These are phyloP conservation scores for Apis laboriosa DNA, from an alignment of 1,140 invertebrate genomes.

Conservation along the genomic window DNA sequence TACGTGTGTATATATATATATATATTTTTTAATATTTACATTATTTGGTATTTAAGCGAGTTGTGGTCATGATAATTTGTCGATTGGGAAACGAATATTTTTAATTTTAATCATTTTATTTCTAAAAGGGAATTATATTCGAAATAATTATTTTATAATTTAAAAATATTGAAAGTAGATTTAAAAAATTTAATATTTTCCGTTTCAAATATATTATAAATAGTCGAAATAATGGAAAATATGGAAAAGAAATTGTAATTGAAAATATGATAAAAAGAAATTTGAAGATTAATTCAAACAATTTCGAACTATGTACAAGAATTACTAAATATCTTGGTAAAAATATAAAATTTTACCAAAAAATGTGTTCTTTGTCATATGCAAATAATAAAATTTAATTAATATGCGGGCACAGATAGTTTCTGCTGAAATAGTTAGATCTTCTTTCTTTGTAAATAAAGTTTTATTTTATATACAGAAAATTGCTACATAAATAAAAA, in stretches of 20 bases:
- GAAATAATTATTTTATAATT: not conserved
- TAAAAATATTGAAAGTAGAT: not conserved
- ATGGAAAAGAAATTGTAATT: not conserved
- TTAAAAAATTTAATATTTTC: not conserved
- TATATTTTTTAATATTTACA: too few species aligned
- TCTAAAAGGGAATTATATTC: too few species aligned
- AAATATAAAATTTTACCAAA: not conserved
- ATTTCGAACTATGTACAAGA: too few species aligned
- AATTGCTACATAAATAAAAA: constrained; percentile 36
- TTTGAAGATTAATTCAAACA: too few species aligned
- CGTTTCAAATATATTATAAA: not conserved
- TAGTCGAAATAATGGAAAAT: not conserved
- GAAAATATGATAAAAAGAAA: too few species aligned
- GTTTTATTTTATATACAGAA: constrained; percentile 29
- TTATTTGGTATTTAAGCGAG: too few species aligned
- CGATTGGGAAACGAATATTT: too few species aligned
- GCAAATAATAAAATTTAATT: not conserved
- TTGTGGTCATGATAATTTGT: too few species aligned
- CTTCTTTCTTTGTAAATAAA: not conserved
- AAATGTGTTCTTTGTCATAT: not conserved
- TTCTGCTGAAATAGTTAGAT: not conserved
- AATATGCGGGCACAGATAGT: constrained; percentile 39
- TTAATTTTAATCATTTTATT: too few species aligned
- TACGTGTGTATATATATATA: too few species aligned
- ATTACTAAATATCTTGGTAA: too few species aligned